Conservation (phyloP, 2,113 vertebrate genomes). For the Trichomycterus rosablanca region DNA sequence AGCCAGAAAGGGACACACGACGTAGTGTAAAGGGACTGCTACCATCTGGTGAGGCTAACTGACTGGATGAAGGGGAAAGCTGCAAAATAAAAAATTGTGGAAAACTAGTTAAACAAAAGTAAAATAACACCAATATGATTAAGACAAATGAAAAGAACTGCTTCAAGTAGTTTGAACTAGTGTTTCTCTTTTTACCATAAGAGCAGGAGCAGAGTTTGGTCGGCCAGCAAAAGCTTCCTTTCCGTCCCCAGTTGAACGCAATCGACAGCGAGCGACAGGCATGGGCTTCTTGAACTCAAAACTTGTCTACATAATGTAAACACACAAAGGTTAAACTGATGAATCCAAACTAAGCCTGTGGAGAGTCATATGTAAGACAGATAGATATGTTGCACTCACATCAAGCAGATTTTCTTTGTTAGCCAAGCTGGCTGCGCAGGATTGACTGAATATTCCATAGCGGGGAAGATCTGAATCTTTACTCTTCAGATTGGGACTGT, state of each 20-base stretch:
- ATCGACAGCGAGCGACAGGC: conserved; percentile 70
- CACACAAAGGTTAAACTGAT: background rate
- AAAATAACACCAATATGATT: too few species aligned
- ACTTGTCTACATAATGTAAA: conserved; percentile 64
- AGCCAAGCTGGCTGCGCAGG: background rate
- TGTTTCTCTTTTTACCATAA: conserved; percentile 57
- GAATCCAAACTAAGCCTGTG: background rate
- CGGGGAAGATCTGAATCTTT: conserved; percentile 66
- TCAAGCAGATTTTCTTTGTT: conserved; percentile 88
- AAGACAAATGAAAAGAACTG: background rate
- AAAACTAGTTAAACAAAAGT: background rate
- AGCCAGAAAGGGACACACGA: conserved; percentile 60
- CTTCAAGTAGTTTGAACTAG: too few species aligned
- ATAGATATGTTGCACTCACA: conserved; percentile 35
- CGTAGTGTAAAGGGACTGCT: conserved; percentile 63
- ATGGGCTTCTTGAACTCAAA: conserved; percentile 96
- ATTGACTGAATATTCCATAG: conserved; percentile 67
- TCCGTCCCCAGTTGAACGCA: conserved; percentile 47
- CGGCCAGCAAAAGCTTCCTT: conserved; percentile 68
- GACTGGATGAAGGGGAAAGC: conserved; percentile 61
- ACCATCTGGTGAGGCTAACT: conserved; percentile 47
- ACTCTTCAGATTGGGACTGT: conserved; percentile 80
- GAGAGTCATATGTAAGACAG: background rate
- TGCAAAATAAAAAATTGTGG: conserved; percentile 11
- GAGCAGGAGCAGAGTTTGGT: conserved; percentile 75